Evolutionary conservation across 2,113 vertebrate genomes (phyloP).

Genomic region (Rhipidura dahli): DNA sequence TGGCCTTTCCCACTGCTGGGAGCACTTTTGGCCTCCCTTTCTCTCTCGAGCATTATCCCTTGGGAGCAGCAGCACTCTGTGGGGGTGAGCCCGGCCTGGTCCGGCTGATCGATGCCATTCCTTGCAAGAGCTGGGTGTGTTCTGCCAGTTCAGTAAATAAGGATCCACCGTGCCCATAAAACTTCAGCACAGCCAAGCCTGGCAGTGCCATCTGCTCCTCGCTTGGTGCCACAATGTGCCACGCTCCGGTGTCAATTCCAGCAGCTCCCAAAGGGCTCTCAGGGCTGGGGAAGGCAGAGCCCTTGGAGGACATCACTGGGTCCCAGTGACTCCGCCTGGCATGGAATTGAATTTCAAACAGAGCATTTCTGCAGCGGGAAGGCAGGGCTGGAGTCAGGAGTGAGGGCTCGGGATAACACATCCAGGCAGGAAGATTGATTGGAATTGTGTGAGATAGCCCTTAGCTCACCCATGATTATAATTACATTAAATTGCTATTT

Average conservation of each 20-base stretch:
- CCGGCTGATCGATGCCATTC: not conserved
- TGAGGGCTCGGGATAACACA: not conserved
- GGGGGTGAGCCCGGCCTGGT: fast-evolving
- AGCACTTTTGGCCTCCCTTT: not conserved
- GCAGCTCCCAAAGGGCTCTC: not conserved
- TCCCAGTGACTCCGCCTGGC: not conserved
- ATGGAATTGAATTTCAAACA: fast-evolving
- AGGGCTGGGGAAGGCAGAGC: not conserved
- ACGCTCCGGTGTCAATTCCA: not conserved
- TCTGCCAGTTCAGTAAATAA: not conserved
- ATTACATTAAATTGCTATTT: constrained; percentile 55
- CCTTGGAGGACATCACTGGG: fast-evolving
- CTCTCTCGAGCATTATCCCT: not conserved
- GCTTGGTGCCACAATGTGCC: not conserved
- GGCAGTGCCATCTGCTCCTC: constrained; percentile 18
- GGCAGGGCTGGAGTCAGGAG: not conserved
- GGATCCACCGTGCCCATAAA: not conserved
- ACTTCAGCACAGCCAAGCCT: not conserved
- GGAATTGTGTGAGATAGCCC: constrained; percentile 45
- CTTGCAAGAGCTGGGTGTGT: not conserved
- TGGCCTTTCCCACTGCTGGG: not conserved
- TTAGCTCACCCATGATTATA: constrained; percentile 18
- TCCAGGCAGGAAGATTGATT: constrained; percentile 44
- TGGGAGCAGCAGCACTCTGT: not conserved
- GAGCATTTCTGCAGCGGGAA: not conserved